Percentiles rank a stretch among this genome's conserved stretches.
These are phyloP conservation scores for Hystrix cristata DNA, from an alignment of 2,113 vertebrate genomes.

Conservation along the genomic window DNA sequence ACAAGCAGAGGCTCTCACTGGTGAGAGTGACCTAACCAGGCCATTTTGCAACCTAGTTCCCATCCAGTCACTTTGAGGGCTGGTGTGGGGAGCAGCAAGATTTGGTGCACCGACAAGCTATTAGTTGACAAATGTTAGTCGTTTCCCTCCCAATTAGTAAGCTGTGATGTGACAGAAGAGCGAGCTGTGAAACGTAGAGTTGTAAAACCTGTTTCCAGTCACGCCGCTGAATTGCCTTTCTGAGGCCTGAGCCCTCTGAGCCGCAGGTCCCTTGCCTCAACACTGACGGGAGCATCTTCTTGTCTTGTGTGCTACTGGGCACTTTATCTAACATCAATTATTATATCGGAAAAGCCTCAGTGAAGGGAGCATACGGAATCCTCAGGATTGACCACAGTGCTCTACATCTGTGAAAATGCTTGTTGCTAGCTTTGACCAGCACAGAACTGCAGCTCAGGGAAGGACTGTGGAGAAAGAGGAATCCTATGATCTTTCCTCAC, in stretches of 20 bases:
- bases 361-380: not conserved
- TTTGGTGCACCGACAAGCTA: not conserved
- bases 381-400: not conserved
- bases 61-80: not conserved
- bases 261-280: not conserved
- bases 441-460: not conserved
- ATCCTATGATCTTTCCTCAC: not conserved
- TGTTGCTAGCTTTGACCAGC: not conserved
- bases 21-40: not conserved
- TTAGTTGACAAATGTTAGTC: not conserved
- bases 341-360: not conserved
- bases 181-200: not conserved
- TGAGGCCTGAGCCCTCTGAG: not conserved
- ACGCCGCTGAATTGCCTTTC: not conserved
- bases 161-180: not conserved
- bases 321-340: not conserved
- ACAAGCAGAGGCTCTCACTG: not conserved
- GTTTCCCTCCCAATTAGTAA: not conserved
- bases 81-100: not conserved
- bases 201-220: not conserved
- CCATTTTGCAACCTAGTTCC: not conserved
- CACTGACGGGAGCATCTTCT: not conserved
- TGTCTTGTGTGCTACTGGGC: not conserved
- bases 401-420: not conserved
- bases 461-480: not conserved